Percentiles rank a stretch among this genome's conserved stretches.
These are phyloP conservation scores for Limnodromus scolopaceus DNA, from an alignment of 2,797 vertebrate species.

Conservation along the genomic window DNA sequence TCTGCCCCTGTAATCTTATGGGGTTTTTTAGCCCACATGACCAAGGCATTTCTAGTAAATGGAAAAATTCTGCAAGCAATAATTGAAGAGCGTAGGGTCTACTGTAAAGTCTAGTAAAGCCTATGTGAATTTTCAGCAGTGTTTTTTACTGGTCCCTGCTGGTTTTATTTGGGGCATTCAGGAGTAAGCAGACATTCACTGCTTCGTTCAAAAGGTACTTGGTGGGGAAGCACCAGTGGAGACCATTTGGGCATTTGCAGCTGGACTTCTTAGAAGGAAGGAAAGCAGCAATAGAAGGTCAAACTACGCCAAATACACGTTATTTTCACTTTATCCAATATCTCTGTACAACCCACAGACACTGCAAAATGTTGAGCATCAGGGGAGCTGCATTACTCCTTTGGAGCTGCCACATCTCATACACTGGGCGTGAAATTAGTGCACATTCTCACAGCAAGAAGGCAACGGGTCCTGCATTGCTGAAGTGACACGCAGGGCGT, in stretches of 20 bases:
- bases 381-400: neutral
- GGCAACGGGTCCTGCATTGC: neutral
- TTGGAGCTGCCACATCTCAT: neutral
- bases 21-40: neutral
- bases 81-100: neutral
- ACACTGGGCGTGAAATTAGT: neutral
- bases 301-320: neutral
- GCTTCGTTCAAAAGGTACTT: neutral
- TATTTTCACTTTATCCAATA: neutral
- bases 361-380: neutral
- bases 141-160: neutral
- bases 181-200: neutral
- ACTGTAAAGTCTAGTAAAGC: neutral
- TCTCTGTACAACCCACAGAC: neutral
- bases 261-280: neutral
- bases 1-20: neutral
- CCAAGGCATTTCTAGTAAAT: neutral
- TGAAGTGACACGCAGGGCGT: fast-evolving
- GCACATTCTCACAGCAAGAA: neutral
- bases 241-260: neutral
- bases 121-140: neutral
- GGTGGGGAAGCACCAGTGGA: neutral
- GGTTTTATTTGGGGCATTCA: neutral
- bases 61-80: neutral
- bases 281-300: neutral